Conservation (phyloP, 2,888 invertebrate species). For the Cosmia trapezina region DNA sequence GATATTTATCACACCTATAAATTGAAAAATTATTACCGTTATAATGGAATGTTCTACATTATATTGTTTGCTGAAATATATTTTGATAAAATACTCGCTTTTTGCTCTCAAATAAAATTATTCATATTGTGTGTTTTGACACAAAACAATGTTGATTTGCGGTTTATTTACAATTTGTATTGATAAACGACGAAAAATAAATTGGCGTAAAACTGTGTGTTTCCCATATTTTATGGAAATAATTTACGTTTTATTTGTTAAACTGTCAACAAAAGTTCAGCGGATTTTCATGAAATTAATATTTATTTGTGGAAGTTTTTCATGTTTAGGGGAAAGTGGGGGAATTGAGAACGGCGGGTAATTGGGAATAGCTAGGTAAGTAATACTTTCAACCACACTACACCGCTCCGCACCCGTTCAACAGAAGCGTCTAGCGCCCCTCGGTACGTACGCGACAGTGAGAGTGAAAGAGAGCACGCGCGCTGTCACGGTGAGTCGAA, state of each 20-base stretch:
- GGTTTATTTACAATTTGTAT: conserved; percentile 8
- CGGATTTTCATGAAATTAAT: background rate
- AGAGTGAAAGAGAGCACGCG: too few species aligned
- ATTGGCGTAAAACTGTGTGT: conserved; percentile 18
- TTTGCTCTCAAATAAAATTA: conserved; percentile 20
- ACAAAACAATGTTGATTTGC: conserved; percentile 17
- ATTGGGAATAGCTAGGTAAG: too few species aligned
- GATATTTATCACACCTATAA: background rate
- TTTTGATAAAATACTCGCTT: conserved; percentile 2
- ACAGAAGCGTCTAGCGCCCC: too few species aligned
- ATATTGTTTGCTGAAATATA: background rate
- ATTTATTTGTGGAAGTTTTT: background rate
- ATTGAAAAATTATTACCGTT: background rate
- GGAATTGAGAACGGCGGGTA: too few species aligned
- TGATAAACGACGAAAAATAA: conserved; percentile 4
- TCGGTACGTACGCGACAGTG: too few species aligned
- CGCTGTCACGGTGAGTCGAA: too few species aligned
- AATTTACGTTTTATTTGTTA: conserved; percentile 32
- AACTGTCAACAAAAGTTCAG: background rate
- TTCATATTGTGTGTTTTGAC: background rate
- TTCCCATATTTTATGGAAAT: conserved; percentile 23
- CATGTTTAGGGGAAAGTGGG: too few species aligned
- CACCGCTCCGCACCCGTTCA: too few species aligned
- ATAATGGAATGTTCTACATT: background rate
- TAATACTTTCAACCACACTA: too few species aligned